Evolutionary conservation across 2,888 invertebrate species (phyloP).

Genomic region (Drosophila neotestacea): DNA sequence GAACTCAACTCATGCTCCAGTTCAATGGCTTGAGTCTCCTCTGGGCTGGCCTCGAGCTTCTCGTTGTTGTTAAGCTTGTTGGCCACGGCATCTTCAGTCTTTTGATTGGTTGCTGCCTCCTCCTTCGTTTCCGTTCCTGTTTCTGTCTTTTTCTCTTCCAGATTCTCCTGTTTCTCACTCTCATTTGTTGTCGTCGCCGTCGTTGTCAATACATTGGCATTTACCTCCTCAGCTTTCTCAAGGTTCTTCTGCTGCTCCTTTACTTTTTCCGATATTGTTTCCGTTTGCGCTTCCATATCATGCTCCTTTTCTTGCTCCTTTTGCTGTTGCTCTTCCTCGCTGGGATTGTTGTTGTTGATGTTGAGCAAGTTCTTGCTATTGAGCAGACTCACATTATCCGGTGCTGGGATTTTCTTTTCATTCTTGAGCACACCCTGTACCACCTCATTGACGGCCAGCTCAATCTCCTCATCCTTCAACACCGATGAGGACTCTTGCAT

Average conservation of each 20-base stretch:
- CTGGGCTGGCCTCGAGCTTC: slow-evolving; percentile 68
- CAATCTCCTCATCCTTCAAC: slow-evolving; percentile 86
- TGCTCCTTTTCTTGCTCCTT: not conserved
- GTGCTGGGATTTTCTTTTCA: slow-evolving; percentile 76
- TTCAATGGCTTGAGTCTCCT: slow-evolving; percentile 14
- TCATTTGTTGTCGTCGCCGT: slow-evolving; percentile 3
- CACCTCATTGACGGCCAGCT: slow-evolving; percentile 86
- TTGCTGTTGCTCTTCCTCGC: slow-evolving; percentile 24
- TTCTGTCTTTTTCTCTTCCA: slow-evolving; percentile 1
- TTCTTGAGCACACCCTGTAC: slow-evolving; percentile 86
- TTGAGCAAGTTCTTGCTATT: slow-evolving; percentile 83
- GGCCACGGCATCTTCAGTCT: slow-evolving; percentile 84
- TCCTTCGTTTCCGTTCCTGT: slow-evolving; percentile 8
- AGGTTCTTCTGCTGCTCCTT: not conserved
- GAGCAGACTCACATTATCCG: slow-evolving; percentile 76
- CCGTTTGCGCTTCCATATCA: no score
- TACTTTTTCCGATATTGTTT: slow-evolving; percentile 2
- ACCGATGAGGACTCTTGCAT: slow-evolving; percentile 84
- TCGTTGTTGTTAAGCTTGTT: slow-evolving; percentile 80
- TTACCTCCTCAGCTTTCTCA: slow-evolving; percentile 54
- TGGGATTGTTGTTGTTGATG: slow-evolving; percentile 69
- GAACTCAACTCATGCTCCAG: slow-evolving; percentile 68
- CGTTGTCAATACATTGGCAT: slow-evolving; percentile 69
- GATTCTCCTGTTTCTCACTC: not conserved
- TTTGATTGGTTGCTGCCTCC: slow-evolving; percentile 82